Base-by-base conservation (phyloP, 2,113 vertebrate species). In the Amphiprion ocellaris region DNA sequence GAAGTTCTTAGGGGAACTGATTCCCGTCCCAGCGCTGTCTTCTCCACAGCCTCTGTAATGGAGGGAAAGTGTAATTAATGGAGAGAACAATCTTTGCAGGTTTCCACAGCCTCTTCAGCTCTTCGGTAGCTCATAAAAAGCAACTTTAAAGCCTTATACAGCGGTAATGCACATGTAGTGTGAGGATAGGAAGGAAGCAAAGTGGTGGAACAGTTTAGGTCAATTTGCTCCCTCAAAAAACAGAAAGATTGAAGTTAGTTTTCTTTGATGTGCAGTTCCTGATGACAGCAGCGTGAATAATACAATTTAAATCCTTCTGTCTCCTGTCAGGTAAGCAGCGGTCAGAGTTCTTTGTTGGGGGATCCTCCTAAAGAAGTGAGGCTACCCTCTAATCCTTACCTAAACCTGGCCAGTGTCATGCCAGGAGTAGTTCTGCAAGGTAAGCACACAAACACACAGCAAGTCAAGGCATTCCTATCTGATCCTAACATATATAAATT, bases 351-450 rank as follows among this genome's bases (percentile, higher is more conserved):
- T 8, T 94, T 99, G 37, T 87, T 99, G 75, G 98, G 98, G 55
- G 97, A 99, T 5, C 98, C 98, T 30, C 98, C 98, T 0, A 98
- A 96, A 90, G 98, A 99, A 88, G 95, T 99, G 17, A 94, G 96
- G 23, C 95, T 99, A 12, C 97, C 98, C 68, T 98, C 96, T 62
- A 99, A 99, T 87, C 98, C 98, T 0, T 99, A 99, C 88, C 91
- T 99, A 91, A 98, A 99, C 87, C 74, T 99, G 93, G 97, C 97
- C 39, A 99, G 97, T 33, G 97, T 99, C 30, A 89, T 99, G 87
- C 98, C 98, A 66, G 95, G 96, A 21, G 89, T 96, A 19, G 95
- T 96, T 53, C 92, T 98, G 79, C 95, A 97, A 93, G 93, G 97
- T 92, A 76, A 81, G 52, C 53, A 50, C 14, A 55, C 37, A 21